Evolutionary conservation across 1,140 invertebrate genomes (phyloP), one percentile per base, ranked within the genome.

Genomic region (Heliconius eleuchia): DNA sequence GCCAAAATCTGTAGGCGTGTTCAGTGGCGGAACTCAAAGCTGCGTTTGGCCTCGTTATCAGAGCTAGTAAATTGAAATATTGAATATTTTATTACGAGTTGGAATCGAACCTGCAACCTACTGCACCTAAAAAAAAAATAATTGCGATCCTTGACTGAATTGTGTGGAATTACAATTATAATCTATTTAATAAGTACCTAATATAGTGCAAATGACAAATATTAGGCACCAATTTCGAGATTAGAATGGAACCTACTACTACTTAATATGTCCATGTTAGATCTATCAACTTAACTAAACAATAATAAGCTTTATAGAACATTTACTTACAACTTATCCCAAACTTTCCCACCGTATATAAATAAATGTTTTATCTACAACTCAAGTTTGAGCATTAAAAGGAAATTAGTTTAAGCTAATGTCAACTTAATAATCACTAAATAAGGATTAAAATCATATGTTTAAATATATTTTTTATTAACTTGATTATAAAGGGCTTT

Each of bases 271-370:
- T 3, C 42, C 42, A 4, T 46, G 1, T 16, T 16, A 30, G 2
- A 23, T n/a, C 23, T 66, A 66, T 66, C 60, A 66, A 66, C 1
- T 16, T 46, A 46, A 46, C 9, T 3, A n/a, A 60, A 60, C n/a
- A 57, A 66, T 16, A 66, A 66, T 27, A 66, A 30, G 9, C 57
- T 66, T 27, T 23, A 66, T 66, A 66, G 8, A 76, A 75, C 30
- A 46, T 70, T 76, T 77, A 52, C 66, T 71, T 39, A 66, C 74
- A 74, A 81, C 57, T 66, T 66, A 66, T 66, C 57, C 9, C 60
- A 80, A 83, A 83, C 79, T 83, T 91, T 89, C 89, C 85, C 89
- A 91, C 88, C 77, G 87, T 85, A 79, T 80, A 86, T 87, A 90
- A 91, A 91, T 89, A 89, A 88, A 85, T 87, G 83, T 73, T 74